Evolutionary conservation across 2,113 vertebrate species (phyloP).

Genomic region (Macrotus californicus): DNA sequence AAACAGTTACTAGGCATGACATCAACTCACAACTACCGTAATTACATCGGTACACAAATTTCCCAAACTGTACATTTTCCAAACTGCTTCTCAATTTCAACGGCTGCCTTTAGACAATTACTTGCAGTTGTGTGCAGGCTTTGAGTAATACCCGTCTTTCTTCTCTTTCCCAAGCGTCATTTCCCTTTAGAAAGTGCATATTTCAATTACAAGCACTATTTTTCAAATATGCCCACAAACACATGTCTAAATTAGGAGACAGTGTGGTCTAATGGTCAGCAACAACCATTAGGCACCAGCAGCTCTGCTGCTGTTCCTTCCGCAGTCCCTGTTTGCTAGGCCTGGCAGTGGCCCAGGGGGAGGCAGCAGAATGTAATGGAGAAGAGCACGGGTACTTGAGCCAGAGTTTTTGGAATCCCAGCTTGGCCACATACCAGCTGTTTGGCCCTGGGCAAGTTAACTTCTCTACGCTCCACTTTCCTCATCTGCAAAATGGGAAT

Average conservation of each 20-base stretch:
- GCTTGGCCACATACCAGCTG: not conserved
- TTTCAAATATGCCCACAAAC: conserved; percentile 59
- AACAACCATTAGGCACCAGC: not conserved
- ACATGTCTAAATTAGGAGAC: conserved; percentile 67
- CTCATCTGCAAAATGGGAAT: not conserved
- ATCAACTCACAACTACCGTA: conserved; percentile 79
- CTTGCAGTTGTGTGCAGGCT: conserved; percentile 56
- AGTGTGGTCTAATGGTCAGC: conserved; percentile 46
- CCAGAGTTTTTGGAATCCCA: not conserved
- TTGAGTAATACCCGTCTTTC: conserved; percentile 64
- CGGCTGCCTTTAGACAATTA: conserved; percentile 41
- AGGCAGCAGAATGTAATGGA: fast-evolving
- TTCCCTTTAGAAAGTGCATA: conserved; percentile 70
- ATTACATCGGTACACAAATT: conserved; percentile 60
- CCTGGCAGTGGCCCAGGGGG: not conserved
- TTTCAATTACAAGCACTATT: conserved; percentile 66
- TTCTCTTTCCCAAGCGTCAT: conserved; percentile 73
- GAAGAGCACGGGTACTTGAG: not conserved
- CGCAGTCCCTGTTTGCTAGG: not conserved
- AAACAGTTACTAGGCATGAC: conserved; percentile 82
- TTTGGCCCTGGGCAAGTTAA: not conserved
- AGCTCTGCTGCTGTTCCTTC: not conserved
- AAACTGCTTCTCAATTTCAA: conserved; percentile 68
- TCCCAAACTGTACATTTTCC: conserved; percentile 65
- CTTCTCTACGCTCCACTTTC: not conserved